Conservation (phyloP, 2,113 vertebrate genomes). For the Platysteira castanea region DNA sequence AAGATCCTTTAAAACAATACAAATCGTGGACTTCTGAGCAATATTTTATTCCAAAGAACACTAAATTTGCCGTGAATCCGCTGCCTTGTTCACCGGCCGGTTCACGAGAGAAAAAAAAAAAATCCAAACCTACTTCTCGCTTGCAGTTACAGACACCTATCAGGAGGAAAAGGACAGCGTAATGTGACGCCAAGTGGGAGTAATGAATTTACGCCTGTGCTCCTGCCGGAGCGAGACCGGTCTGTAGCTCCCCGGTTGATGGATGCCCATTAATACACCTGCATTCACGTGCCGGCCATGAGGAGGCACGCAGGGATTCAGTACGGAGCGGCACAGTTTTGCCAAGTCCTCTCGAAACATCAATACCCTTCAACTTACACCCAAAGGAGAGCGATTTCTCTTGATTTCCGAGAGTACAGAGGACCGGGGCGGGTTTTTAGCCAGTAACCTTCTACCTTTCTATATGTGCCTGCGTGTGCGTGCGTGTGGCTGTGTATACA, state of each 20-base stretch:
- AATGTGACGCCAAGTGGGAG: conserved; percentile 7
- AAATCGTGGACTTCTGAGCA: neutral
- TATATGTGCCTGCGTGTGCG: conserved; percentile 61
- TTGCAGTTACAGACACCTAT: neutral
- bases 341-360: conserved; percentile 50
- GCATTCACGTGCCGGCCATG: conserved; percentile 13
- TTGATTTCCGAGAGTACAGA: conserved; percentile 65
- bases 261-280: conserved; percentile 59
- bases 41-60: conserved; percentile 11
- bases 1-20: neutral
- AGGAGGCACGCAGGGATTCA: conserved; percentile 12
- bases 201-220: conserved; percentile 28
- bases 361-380: conserved; percentile 48
- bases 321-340: neutral
- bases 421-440: conserved; percentile 63
- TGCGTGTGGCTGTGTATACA: conserved; percentile 51
- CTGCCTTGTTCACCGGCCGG: neutral
- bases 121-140: neutral
- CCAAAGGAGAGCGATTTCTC: conserved; percentile 37
- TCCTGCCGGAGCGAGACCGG: neutral
- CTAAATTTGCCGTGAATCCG: neutral
- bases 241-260: neutral
- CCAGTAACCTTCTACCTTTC: conserved; percentile 76
- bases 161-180: neutral
- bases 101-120: neutral